Base-by-base conservation (phyloP, 2,113 vertebrate genomes). In the Tor tambroides region DNA sequence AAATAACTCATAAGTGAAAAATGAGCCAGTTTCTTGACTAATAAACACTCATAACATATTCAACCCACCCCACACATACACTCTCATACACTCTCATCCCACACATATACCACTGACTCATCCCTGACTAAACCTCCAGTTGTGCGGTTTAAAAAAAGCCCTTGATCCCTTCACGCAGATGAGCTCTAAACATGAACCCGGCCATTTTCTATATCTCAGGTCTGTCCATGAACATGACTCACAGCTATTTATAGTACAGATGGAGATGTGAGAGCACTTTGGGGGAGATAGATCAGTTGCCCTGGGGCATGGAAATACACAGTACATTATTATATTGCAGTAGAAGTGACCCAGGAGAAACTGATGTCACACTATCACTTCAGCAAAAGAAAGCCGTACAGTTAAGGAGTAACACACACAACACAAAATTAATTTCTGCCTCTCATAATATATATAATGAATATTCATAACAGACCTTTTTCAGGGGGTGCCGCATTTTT, bases 241-340 rank as follows among this genome's bases (percentile, higher is more conserved):
- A 89, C 54, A 56, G 87, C 80, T 90, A 90, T 88, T 87, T 87
- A 82, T 87, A 89, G 86, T n/a, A 46, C 74, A 17, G 65, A 83
- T 17, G 82, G 67, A 69, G 76, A 83, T 46, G 32, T 75, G 72
- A 77, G 83, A 84, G 43, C 4, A 71, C 69, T 76, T 87, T 76
- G 86, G 61, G 59, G 23, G 65, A 86, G 61, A 86, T 65, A 38
- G 61, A 87, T 85, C 86, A 85, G 78, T 87, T 89, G 67, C 69
- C 49, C 86, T 6, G 8, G 12, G 79, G 59, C 59, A 41, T 54
- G 74, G 38, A 72, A 87, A 87, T 87, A 83, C 87, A 69, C 80
- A 28, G 26, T 49, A 15, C 28, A 46, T 81, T 85, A 71, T 86
- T 49, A 28, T 38, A 87, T 84, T 35, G 76, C 35, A 72, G 86